These are phyloP conservation scores for Sebastes itinus DNA, from an alignment of 2,797 vertebrate species.

Conservation along the genomic window DNA sequence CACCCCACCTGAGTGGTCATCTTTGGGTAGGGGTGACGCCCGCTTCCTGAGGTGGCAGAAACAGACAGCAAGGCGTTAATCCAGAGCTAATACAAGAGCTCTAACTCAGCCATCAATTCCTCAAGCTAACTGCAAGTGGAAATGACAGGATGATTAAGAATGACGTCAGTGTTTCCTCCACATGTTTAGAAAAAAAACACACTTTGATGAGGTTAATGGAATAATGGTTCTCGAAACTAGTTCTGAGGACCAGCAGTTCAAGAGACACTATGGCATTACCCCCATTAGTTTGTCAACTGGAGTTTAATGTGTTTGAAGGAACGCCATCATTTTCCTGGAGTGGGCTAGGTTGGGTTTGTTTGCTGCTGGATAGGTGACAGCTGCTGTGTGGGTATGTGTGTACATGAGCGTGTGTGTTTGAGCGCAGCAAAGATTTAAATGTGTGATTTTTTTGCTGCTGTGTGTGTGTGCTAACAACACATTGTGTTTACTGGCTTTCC, in stretches of 20 bases:
- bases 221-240: slow-evolving; percentile 48
- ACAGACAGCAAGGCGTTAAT: slow-evolving; percentile 23
- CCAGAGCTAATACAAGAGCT: background rate
- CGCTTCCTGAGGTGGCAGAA: slow-evolving; percentile 85
- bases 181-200: slow-evolving; percentile 1
- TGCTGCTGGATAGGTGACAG: slow-evolving; percentile 72
- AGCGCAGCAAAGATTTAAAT: slow-evolving; percentile 56
- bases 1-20: slow-evolving; percentile 91
- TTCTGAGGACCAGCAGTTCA: slow-evolving; percentile 43
- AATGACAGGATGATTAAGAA: slow-evolving; percentile 33
- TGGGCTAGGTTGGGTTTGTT: slow-evolving; percentile 63
- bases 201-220: slow-evolving; percentile 54
- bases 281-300: slow-evolving; percentile 62
- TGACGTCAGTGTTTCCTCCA: slow-evolving; percentile 13
- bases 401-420: slow-evolving; percentile 44
- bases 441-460: slow-evolving; percentile 61
- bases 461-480: slow-evolving; percentile 67
- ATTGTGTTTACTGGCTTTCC: slow-evolving; percentile 79
- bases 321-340: slow-evolving; percentile 68
- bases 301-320: slow-evolving; percentile 73
- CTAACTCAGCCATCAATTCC: background rate
- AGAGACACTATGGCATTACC: slow-evolving; percentile 41
- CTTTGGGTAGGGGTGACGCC: slow-evolving; percentile 92
- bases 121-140: slow-evolving; percentile 4
- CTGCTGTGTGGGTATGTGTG: slow-evolving; percentile 68